phyloP scores from a whole-genome alignment of 2,888 invertebrate genomes.

The Dasysyrphus albostriatus region DNA sequence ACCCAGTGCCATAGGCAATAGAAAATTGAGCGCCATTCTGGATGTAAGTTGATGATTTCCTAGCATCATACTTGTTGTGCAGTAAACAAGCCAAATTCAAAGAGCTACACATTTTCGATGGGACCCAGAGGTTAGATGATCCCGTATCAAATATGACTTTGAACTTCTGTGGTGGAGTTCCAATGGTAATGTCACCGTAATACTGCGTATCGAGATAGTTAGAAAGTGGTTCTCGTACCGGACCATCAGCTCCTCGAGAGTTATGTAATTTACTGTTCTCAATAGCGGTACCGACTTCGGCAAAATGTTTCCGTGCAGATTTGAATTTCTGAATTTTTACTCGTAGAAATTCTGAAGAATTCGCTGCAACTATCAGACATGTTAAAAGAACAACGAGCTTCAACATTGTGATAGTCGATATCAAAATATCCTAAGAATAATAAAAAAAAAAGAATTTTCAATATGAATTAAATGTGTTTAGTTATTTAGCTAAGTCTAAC shows the following conservation, averaged over 20 bases:
- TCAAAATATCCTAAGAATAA: neutral
- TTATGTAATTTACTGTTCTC: slow-evolving; percentile 86
- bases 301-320: slow-evolving; percentile 88
- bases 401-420: slow-evolving; percentile 28
- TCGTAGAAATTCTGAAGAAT: slow-evolving; percentile 83
- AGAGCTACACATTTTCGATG: slow-evolving; percentile 97
- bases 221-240: slow-evolving; percentile 92
- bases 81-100: slow-evolving; percentile 97
- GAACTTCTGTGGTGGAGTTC: slow-evolving; percentile 96
- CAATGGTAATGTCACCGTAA: slow-evolving; percentile 96
- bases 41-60: slow-evolving; percentile 91
- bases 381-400: slow-evolving; percentile 48
- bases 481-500: neutral
- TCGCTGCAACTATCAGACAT: slow-evolving; percentile 47
- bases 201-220: slow-evolving; percentile 98
- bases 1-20: slow-evolving; percentile 98
- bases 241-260: slow-evolving; percentile 84
- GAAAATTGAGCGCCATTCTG: slow-evolving; percentile 95
- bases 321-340: slow-evolving; percentile 90
- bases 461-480: neutral
- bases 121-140: slow-evolving; percentile 99
- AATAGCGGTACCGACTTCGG: slow-evolving; percentile 91
- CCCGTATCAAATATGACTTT: slow-evolving; percentile 99
- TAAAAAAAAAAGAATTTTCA: neutral
- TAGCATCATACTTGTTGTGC: slow-evolving; percentile 98